phyloP scores from a whole-genome alignment of 2,888 invertebrate species.

The Tinea pellionella region DNA sequence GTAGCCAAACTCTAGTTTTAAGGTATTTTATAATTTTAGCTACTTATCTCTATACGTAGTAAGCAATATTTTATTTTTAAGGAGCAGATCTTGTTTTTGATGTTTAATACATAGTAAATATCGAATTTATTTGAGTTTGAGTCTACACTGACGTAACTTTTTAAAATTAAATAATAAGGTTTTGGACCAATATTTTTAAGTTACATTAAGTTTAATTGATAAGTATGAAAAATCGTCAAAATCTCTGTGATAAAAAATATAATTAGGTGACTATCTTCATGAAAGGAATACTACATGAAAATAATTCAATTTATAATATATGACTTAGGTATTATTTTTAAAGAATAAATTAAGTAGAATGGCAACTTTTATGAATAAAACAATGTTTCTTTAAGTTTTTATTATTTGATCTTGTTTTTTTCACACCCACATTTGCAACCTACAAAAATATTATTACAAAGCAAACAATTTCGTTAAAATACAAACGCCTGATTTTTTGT shows the following conservation, averaged over 20 bases:
- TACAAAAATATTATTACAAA: neutral
- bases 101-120: neutral
- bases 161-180: neutral
- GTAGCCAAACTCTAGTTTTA: no score
- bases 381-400: neutral
- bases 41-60: no score
- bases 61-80: no score
- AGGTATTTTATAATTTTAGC: no score
- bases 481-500: no score
- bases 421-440: neutral
- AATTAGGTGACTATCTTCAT: constrained; percentile 1
- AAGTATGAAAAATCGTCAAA: neutral
- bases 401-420: neutral
- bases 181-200: neutral
- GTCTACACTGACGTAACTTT: neutral
- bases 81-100: no score
- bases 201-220: neutral
- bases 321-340: neutral
- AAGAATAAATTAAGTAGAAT: neutral
- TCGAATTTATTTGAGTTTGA: neutral
- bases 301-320: neutral
- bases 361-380: neutral
- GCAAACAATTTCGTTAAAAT: no score
- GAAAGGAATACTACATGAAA: neutral
- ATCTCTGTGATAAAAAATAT: constrained; percentile 7